Base-by-base conservation (phyloP, 2,888 invertebrate genomes). In the Epirrhoe tristata region DNA sequence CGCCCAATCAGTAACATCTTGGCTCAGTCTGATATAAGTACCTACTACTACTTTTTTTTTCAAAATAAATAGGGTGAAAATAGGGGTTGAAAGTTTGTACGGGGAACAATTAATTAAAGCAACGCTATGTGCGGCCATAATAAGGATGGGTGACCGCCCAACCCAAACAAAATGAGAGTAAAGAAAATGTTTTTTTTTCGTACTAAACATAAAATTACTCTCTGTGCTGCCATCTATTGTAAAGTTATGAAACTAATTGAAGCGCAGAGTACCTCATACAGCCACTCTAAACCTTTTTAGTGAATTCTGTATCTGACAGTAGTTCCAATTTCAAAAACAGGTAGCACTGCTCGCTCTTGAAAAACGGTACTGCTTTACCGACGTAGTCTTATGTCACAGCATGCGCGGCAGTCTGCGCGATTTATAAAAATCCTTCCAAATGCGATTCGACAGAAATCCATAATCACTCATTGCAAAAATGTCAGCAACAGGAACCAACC, bases 331-430 rank as follows among this genome's bases (percentile, higher is more conserved):
- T 52, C 31, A 6, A 58, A 53, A 5, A 60, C n/a, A 84, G 84
- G 85, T 84, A 88, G 78, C 88, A 79, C 76, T 78, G 1, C 48
- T 16, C 1, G 12, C 39, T n/a, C 17, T 7, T n/a, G n/a, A 5
- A 43, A 32, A 34, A 0, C 7, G 6, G 5, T n/a, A 17, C 86
- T 88, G 81, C 70, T 86, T 83, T 84, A 88, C 74, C 89, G 81
- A 87, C 85, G 31, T 56, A 66, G 72, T 46, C 58, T 54, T 59
- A 74, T 82, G 85, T 86, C 87, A 85, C 69, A 65, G 83, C 80
- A 89, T 93, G 93, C 93, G 93, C 93, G 91, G 86, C 88, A 83
- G 84, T 76, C 83, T 93, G 93, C 93, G 93, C 91, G 91, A 87
- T 88, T 88, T 93, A 92, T 88, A 92, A 93, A 93, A 90, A 88